These are phyloP conservation scores for Diarsia rubi DNA, from an alignment of 2,888 invertebrate genomes.

Conservation along the genomic window DNA sequence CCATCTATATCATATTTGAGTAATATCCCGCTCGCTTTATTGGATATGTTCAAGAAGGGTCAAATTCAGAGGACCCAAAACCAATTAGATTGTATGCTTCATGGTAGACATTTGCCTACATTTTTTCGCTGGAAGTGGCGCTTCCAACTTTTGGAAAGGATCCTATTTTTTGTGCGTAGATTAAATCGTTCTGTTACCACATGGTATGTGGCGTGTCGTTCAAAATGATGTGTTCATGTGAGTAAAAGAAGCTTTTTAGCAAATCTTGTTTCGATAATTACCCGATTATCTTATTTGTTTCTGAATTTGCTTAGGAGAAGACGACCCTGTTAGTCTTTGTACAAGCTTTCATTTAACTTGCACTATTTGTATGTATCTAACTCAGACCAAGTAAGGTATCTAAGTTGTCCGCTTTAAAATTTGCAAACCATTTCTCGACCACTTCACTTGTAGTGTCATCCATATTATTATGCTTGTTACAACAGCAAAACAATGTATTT, in stretches of 20 bases:
- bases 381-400: too few relatives aligned
- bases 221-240: conserved; percentile 14
- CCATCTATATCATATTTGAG: conserved; percentile 85
- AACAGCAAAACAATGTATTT: conserved; percentile 7
- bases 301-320: background rate
- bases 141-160: conserved; percentile 8
- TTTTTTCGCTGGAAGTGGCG: conserved; percentile 38
- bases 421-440: background rate
- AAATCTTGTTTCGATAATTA: conserved; percentile 12
- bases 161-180: conserved; percentile 18
- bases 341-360: background rate
- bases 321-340: background rate
- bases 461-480: background rate
- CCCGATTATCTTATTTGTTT: conserved; percentile 15
- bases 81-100: conserved; percentile 69
- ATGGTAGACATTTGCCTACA: conserved; percentile 52
- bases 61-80: conserved; percentile 72
- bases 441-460: background rate
- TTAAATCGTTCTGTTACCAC: conserved; percentile 31
- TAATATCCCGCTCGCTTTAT: conserved; percentile 81
- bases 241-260: background rate
- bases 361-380: background rate
- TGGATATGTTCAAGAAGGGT: conserved; percentile 78
- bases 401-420: background rate
- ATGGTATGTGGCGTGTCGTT: conserved; percentile 19